Base-by-base conservation (phyloP, 1,140 invertebrate species). In the Eupristina koningsbergeri region DNA sequence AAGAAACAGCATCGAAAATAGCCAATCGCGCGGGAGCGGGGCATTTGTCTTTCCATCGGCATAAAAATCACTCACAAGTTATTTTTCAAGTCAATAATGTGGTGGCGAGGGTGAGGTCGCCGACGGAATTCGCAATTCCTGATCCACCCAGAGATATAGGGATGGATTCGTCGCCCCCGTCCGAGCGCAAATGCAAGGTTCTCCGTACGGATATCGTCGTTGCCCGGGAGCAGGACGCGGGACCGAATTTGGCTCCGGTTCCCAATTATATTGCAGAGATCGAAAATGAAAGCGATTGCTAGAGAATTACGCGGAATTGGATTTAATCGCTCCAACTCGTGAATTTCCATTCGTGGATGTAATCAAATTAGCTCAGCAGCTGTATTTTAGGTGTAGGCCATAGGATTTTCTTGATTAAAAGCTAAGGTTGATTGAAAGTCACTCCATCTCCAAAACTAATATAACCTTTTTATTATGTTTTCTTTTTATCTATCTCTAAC, bases 1-100 rank as follows among this genome's bases (percentile, higher is more conserved):
- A 36, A 69, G 34, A 69, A 69, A 69, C 39, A 69, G 36, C 67
- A 26, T 15, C 67, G 67, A 71, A 71, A 71, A 71, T 71, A 71
- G 67, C 41, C 34, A 8, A n/a, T 8, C 6, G 17, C 31, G 31
- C 11, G 64, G 3, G 31, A 36, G 67, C 41, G n/a, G n/a, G n/a
- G n/a, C n/a, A n/a, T n/a, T n/a, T n/a, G 36, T 71, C 41, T 41
- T n/a, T 39, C 36, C 67, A 41, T 36, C 19, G 5, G 36, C 36
- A 36, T 71, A 71, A 71, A 71, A 71, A 36, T 71, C 67, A 36
- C 61, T 11, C 13, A n/a, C n/a, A n/a, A n/a, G n/a, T n/a, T n/a
- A n/a, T n/a, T n/a, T n/a, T n/a, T n/a, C n/a, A n/a, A n/a, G n/a
- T n/a, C n/a, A n/a, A n/a, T n/a, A n/a, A n/a, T n/a, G n/a, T n/a